Evolutionary conservation across 1,140 invertebrate genomes (phyloP).

Genomic region (Ceratitis capitata): DNA sequence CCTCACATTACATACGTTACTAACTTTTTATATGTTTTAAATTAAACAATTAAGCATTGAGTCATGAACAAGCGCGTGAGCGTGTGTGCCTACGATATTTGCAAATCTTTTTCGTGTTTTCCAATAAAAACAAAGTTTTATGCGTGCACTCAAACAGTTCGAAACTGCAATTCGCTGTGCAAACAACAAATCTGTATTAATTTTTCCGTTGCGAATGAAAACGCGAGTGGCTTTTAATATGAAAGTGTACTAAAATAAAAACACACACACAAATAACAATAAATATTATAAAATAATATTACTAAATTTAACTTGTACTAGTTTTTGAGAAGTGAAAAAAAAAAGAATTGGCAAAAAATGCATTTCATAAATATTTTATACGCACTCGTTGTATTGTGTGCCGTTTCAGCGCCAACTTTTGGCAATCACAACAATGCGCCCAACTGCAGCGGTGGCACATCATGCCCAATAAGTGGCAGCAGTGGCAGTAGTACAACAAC

Average conservation of each 20-base stretch:
- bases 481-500: not conserved
- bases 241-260: not conserved
- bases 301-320: not conserved
- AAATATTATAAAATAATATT: not conserved
- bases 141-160: not conserved
- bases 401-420: not conserved
- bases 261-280: not conserved
- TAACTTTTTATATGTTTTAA: slow-evolving; percentile 8
- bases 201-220: not conserved
- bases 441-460: not conserved
- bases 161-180: not conserved
- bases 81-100: not conserved
- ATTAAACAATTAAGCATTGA: not conserved
- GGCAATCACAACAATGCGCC: not conserved
- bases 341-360: not conserved
- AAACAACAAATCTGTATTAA: not conserved
- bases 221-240: not conserved
- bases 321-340: not conserved
- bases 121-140: slow-evolving; percentile 16
- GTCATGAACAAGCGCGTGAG: not conserved
- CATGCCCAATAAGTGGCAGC: not conserved
- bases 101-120: not conserved
- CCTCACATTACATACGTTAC: not conserved
- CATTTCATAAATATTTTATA: not conserved
- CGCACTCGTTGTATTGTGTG: not conserved